phyloP scores from a whole-genome alignment of 53 echinoderm and acorn worm species.

The Astropecten irregularis region DNA sequence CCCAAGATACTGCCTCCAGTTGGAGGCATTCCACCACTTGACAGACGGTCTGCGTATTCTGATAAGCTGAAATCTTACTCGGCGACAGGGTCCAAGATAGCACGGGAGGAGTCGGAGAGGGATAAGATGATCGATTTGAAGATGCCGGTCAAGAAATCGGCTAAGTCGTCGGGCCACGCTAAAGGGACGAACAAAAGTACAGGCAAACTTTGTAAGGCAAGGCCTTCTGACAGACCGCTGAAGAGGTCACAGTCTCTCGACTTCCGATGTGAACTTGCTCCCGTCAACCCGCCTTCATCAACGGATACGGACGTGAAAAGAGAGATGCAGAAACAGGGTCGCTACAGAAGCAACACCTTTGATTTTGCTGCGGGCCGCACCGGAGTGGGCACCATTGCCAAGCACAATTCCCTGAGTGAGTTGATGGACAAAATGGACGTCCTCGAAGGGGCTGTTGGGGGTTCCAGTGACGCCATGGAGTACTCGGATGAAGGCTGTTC shows the following conservation, averaged over 20 bases:
- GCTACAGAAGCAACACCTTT: not conserved
- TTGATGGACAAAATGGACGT: conserved; percentile 51
- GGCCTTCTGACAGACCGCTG: conserved; percentile 23
- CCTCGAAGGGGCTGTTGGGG: conserved; percentile 28
- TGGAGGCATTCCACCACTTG: not conserved
- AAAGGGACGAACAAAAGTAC: conserved; percentile 10
- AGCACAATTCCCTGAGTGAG: conserved; percentile 21
- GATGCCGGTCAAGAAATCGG: conserved; percentile 24
- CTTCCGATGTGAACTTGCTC: conserved; percentile 40
- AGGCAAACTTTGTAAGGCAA: conserved; percentile 27
- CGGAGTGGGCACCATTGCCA: not conserved
- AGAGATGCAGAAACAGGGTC: not conserved
- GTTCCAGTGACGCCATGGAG: conserved; percentile 36
- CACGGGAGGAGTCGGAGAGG: conserved; percentile 18
- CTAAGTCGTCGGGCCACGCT: not conserved
- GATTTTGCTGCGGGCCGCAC: not conserved
- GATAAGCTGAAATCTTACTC: conserved; percentile 32
- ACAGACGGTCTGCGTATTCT: conserved; percentile 15
- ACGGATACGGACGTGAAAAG: not conserved
- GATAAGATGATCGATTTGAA: conserved; percentile 37
- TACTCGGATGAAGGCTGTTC: not conserved
- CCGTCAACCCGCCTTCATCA: not conserved
- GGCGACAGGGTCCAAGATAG: conserved; percentile 23
- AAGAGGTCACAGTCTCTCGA: conserved; percentile 37
- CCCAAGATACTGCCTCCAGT: conserved; percentile 44